phyloP scores from a whole-genome alignment of 2,797 vertebrate genomes.

The Perodicticus potto region DNA sequence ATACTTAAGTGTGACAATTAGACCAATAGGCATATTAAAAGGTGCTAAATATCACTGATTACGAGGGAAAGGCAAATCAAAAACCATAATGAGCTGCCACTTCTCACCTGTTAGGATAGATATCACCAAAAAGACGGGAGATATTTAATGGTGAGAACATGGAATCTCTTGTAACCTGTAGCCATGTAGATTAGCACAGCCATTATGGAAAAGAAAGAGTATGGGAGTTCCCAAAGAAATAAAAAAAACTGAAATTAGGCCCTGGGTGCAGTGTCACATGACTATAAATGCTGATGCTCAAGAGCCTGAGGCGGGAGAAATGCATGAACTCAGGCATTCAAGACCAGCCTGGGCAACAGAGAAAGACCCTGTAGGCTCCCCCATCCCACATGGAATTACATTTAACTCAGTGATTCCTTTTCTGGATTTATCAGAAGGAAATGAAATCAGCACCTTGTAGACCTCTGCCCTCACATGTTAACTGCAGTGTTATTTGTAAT shows the following conservation, averaged over 20 bases:
- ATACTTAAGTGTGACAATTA: neutral
- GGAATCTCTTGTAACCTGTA: neutral
- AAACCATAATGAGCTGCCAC: neutral
- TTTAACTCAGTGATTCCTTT: neutral
- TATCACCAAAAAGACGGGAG: neutral
- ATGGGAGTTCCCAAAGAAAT: neutral
- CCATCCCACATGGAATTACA: neutral
- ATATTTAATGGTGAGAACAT: neutral
- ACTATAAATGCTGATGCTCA: too few species aligned
- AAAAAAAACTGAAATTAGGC: neutral
- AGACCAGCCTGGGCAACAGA: too few species aligned
- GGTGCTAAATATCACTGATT: neutral
- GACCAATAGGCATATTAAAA: neutral
- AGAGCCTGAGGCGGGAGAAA: too few species aligned
- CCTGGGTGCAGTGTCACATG: too few species aligned
- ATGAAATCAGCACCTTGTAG: neutral
- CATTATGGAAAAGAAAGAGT: neutral
- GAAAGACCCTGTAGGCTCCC: too few species aligned
- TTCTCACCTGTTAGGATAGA: neutral
- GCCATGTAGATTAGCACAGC: neutral
- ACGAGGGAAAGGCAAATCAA: neutral
- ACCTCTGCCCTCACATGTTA: neutral
- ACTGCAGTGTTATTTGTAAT: neutral
- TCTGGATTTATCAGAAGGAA: neutral
- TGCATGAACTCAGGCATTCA: too few species aligned